Evolutionary conservation across 23 tunicate species (phyloP).

Genomic region (Aplidium turbinatum): DNA sequence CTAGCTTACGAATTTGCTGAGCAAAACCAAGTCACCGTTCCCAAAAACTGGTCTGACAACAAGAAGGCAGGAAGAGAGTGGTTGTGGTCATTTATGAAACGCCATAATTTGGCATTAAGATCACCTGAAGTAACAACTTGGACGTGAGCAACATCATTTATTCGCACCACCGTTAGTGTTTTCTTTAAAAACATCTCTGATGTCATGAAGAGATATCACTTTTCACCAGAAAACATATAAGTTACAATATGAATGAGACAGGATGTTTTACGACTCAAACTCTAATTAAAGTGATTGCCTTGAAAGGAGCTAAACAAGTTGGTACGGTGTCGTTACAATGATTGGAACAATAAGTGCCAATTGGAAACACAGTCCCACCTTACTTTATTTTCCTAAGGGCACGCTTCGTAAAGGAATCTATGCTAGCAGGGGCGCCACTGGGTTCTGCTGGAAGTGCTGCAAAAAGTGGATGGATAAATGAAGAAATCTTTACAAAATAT

Average conservation of each 20-base stretch:
- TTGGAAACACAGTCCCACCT: constrained; percentile 39
- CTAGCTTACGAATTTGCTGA: neutral
- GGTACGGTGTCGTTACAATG: constrained; percentile 1
- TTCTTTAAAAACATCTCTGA: neutral
- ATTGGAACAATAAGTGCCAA: constrained; percentile 15
- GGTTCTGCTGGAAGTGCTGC: constrained; percentile 26
- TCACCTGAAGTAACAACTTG: neutral
- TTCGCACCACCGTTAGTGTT: neutral
- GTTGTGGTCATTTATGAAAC: neutral
- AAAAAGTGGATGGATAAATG: constrained; percentile 31
- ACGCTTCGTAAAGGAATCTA: neutral
- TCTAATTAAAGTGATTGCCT: neutral
- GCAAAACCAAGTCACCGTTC: neutral
- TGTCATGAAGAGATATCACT: neutral
- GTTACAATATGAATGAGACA: constrained; percentile 10
- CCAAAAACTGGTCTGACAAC: constrained; percentile 1
- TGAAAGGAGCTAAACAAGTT: too few relatives aligned
- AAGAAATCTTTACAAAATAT: constrained; percentile 10
- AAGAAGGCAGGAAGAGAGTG: neutral
- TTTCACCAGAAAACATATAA: constrained; percentile 4
- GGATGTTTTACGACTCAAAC: neutral
- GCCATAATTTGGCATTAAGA: neutral
- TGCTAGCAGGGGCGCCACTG: constrained; percentile 15
- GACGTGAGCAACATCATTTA: constrained; percentile 7
- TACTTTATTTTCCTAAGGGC: constrained; percentile 22